Evolutionary conservation across 2,888 invertebrate genomes (phyloP), one percentile per base, ranked within the genome.

Genomic region (Margaritifera margaritifera): DNA sequence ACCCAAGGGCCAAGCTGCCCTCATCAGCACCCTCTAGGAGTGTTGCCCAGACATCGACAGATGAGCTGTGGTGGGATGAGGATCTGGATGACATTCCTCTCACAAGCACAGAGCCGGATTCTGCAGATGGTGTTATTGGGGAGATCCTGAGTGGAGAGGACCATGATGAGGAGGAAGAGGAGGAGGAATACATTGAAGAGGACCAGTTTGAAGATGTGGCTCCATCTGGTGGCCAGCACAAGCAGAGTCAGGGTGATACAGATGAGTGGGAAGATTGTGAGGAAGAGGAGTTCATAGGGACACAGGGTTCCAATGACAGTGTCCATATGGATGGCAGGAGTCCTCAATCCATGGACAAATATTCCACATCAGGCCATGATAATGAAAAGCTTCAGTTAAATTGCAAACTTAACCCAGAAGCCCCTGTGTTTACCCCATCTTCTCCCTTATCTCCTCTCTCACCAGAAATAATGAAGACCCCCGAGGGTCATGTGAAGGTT

Each of bases 251-350:
- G 50, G 82, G 81, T n/a, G 83, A 84, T 64, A 80, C 80, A 31
- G 83, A 84, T 25, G 84, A 84, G 57, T 82, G 84, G 81, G 82
- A 82, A 31, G 83, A 84, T 64, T 75, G 78, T 66, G 82, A 82
- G 59, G 74, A 75, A 42, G 77, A 78, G 59, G 78, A 78, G 65
- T 75, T 67, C 64, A 65, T 63, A 42, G 75, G 75, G 20, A 75
- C 73, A 19, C 73, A 75, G 60, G 72, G 64, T 19, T 74, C 74
- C 20, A 64, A 66, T 64, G 72, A 68, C 58, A 72, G 66, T 67
- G 72, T 60, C 52, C 63, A 2, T 56, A 73, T 59, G 27, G 71
- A 60, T 59, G 74, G 74, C 74, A 68, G 59, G 55, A 57, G 65
- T 63, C 60, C 62, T 60, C 74, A 69, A 58, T 69, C 71, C 5